These are phyloP conservation scores for Drosophila macrospina DNA, from an alignment of 2,888 invertebrate species.

Conservation along the genomic window DNA sequence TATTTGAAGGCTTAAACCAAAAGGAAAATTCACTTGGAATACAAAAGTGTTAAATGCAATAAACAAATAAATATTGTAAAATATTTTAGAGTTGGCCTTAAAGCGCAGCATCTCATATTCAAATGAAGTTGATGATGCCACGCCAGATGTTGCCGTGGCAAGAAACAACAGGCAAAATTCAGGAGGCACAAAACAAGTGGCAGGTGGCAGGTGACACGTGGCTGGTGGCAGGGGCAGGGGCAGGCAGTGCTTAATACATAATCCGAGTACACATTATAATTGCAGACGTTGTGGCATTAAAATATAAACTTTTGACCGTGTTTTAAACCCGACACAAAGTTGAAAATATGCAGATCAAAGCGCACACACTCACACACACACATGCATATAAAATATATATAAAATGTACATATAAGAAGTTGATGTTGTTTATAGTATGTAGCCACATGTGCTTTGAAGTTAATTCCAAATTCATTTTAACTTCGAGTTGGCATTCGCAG, in stretches of 20 bases:
- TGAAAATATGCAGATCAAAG: conserved; percentile 67
- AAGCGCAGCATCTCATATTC: conserved; percentile 23
- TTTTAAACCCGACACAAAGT: conserved; percentile 48
- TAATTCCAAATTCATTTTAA: conserved; percentile 59
- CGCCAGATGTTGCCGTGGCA: conserved; percentile 53
- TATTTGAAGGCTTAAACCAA: background rate
- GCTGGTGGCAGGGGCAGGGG: conserved; percentile 7
- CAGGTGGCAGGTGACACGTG: too few relatives aligned
- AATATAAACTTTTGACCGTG: conserved; percentile 56
- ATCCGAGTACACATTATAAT: conserved; percentile 66
- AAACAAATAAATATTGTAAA: conserved; percentile 9
- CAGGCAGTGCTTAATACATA: conserved; percentile 52
- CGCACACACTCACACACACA: conserved; percentile 21
- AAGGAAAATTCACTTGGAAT: conserved; percentile 5
- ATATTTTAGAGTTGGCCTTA: conserved; percentile 11
- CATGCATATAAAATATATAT: conserved; percentile 9
- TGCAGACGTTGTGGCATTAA: conserved; percentile 35
- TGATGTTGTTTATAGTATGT: conserved; percentile 1
- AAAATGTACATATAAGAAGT: background rate
- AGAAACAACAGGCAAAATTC: background rate
- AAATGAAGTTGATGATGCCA: conserved; percentile 24
- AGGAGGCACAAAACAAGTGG: too few relatives aligned
- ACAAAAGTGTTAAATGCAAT: conserved; percentile 14
- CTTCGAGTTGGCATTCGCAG: conserved; percentile 75
- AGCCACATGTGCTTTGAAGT: conserved; percentile 65